Conservation (phyloP, 2,797 vertebrate genomes). For the Danionella dracula region DNA sequence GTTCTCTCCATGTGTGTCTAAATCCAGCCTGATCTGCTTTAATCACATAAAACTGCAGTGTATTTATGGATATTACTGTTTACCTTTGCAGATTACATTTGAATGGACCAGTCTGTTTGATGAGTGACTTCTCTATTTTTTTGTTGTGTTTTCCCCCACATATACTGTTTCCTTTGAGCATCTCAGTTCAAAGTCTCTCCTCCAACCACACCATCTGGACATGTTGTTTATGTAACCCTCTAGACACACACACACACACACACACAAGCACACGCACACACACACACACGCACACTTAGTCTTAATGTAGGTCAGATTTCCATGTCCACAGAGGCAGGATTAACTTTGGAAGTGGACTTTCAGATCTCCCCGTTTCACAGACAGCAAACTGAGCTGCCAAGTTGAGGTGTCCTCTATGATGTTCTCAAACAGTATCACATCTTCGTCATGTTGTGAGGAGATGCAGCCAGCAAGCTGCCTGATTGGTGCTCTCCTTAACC, state of each 20-base stretch:
- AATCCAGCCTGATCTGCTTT: slow-evolving; percentile 10
- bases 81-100: slow-evolving; percentile 1
- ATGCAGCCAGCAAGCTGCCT: slow-evolving; percentile 7
- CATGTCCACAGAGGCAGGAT: slow-evolving; percentile 33
- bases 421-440: slow-evolving; percentile 11
- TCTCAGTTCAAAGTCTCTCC: slow-evolving; percentile 37
- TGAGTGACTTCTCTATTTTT: background rate
- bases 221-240: slow-evolving; percentile 37
- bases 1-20: background rate
- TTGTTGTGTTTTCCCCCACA: background rate
- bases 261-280: no score
- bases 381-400: slow-evolving; percentile 7
- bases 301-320: slow-evolving; percentile 37
- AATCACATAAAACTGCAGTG: slow-evolving; percentile 9
- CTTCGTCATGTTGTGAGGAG: background rate
- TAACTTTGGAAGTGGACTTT: slow-evolving; percentile 34
- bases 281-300: background rate
- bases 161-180: slow-evolving; percentile 27
- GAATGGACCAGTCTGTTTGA: slow-evolving; percentile 24
- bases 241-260: slow-evolving; percentile 18
- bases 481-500: slow-evolving; percentile 17
- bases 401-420: slow-evolving; percentile 3
- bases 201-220: slow-evolving; percentile 36
- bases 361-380: slow-evolving; percentile 21
- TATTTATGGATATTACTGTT: slow-evolving; percentile 16